Percentiles rank a stretch among this genome's conserved stretches.
phyloP scores from a whole-genome alignment of 64 coral and sea anemone species.

The Stichodactyla helianthus region DNA sequence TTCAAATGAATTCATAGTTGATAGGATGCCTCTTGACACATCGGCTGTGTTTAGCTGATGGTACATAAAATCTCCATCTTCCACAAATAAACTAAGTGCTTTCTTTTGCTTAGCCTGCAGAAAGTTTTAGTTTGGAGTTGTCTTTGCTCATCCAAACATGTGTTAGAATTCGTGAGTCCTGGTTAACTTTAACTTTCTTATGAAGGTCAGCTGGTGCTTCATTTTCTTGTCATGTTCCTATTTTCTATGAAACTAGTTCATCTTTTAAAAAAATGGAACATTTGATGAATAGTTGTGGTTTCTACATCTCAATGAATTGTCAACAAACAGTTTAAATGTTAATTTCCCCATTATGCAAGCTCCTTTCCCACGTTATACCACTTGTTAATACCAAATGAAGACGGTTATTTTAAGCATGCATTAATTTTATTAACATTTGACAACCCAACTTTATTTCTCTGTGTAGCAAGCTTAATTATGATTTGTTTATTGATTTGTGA shows the following conservation, averaged over 20 bases:
- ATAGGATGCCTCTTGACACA: no score
- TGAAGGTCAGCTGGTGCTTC: no score
- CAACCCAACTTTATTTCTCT: not conserved
- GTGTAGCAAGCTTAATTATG: not conserved
- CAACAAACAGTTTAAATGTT: not conserved
- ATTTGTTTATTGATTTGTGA: not conserved
- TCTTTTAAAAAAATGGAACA: not conserved
- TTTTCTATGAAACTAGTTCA: not conserved
- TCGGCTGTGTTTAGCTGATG: no score
- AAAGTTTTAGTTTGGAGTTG: no score
- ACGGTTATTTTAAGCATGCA: not conserved
- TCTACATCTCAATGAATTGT: not conserved
- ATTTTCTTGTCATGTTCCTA: not conserved
- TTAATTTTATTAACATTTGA: conserved; percentile 14
- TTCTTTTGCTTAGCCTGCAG: no score
- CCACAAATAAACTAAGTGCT: no score
- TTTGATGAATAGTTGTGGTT: not conserved
- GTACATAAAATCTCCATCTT: no score
- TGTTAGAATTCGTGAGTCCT: no score
- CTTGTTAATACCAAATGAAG: not conserved
- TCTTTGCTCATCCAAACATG: no score
- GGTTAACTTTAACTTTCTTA: no score
- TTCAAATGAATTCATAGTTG: no score
- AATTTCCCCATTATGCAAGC: not conserved
- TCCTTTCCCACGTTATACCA: not conserved